Conservation (phyloP, 2,113 vertebrate species). For the Dromaius novaehollandiae region DNA sequence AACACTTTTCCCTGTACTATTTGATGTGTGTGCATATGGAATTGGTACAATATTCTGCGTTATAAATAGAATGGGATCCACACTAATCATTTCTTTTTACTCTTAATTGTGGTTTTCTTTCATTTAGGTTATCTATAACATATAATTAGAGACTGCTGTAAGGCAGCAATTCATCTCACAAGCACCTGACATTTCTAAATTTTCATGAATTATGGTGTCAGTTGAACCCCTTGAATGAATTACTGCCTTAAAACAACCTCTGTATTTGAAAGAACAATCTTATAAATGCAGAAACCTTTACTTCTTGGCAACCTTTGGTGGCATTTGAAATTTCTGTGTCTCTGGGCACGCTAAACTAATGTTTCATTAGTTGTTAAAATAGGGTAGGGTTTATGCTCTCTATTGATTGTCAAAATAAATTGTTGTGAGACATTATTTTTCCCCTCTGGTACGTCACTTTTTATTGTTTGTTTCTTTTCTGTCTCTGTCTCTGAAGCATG, state of each 20-base stretch:
- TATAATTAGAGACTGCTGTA: slow-evolving; percentile 27
- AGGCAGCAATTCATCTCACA: slow-evolving; percentile 5
- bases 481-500: neutral
- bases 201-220: neutral
- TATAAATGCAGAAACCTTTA: slow-evolving; percentile 23
- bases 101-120: slow-evolving; percentile 12
- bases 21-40: neutral
- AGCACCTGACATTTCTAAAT: slow-evolving; percentile 32
- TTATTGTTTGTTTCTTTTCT: slow-evolving; percentile 23
- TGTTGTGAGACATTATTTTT: neutral
- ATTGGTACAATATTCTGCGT: neutral
- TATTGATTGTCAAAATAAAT: slow-evolving; percentile 16
- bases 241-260: slow-evolving; percentile 1
- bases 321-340: neutral
- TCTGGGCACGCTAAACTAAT: slow-evolving; percentile 7
- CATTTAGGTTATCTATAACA: slow-evolving; percentile 11
- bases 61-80: neutral
- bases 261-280: neutral
- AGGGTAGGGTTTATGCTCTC: neutral
- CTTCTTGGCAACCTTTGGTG: neutral
- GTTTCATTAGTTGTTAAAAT: slow-evolving; percentile 47
- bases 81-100: neutral
- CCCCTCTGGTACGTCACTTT: neutral
- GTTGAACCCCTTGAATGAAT: neutral
- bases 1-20: neutral